Evolutionary conservation across 2,797 vertebrate genomes (phyloP), one percentile per base, ranked within the genome.

Genomic region (Pangasius sanitwongsei): DNA sequence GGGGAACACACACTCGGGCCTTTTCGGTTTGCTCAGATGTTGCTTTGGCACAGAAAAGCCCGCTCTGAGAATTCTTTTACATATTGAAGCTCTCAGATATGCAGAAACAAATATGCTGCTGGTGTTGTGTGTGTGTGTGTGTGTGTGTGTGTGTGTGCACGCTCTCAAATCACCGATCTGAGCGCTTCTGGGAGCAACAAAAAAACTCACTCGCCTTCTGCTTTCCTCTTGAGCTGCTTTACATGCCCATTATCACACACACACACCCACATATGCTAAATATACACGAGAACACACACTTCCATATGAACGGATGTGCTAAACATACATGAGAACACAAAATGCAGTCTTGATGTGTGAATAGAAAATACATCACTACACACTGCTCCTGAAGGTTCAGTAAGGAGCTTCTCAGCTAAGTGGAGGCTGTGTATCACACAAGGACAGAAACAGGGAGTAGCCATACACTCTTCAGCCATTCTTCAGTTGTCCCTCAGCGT

Each of bases 51-150:
- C 48, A 25, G 18, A 83, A 63, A 37, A 72, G 3, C 23, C 15
- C n/a, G 15, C 55, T 12, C 4, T 23, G 53, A 59, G 41, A 41
- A 44, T 74, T 65, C 41, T 70, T 82, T 75, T 83, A 34, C 85
- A 87, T 63, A 63, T 87, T 78, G 55, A 57, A 41, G 25, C 85
- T 59, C 89, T 57, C 70, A 44, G 89, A 84, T 87, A 67, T 57
- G 25, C 59, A 72, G 69, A 89, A 65, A 86, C 77, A 86, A 74
- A 69, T 87, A 87, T 87, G 80, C n/a, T 83, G 70, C 61, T n/a
- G 57, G 48, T 18, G 69, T 44, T 34, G 12, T 44, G 57, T 48
- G 59, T n/a, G 37, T 28, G 57, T 28, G 34, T 44, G 59, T 57
- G 50, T 37, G 31, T 83, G 81, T 57, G 50, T 20, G 53, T 41